phyloP scores from a whole-genome alignment of 1,140 invertebrate species.

The Pogonomyrmex barbatus region DNA sequence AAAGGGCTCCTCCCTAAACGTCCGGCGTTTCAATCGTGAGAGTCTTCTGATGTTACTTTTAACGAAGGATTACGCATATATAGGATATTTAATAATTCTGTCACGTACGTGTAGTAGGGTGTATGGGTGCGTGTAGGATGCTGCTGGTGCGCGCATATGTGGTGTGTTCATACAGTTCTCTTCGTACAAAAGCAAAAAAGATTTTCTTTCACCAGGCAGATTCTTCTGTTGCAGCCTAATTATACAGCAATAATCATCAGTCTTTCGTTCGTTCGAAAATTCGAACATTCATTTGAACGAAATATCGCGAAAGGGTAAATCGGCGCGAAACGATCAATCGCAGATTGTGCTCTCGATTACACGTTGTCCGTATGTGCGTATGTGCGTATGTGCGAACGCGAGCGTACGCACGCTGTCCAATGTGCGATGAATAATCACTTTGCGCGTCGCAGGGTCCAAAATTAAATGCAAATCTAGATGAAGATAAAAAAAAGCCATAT shows the following conservation, averaged over 20 bases:
- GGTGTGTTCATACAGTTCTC: background rate
- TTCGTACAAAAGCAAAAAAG: background rate
- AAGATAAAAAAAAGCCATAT: background rate
- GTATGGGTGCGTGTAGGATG: background rate
- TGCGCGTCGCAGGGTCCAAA: slow-evolving; percentile 49
- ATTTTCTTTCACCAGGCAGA: background rate
- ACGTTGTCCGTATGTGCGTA: background rate
- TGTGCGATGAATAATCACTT: slow-evolving; percentile 46
- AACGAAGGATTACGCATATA: slow-evolving; percentile 28
- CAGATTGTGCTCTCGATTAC: slow-evolving; percentile 13
- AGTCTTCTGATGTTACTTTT: slow-evolving; percentile 56
- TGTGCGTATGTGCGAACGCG: too few relatives aligned
- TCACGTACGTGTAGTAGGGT: slow-evolving; percentile 53
- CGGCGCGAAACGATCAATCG: slow-evolving; percentile 47
- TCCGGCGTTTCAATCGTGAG: slow-evolving; percentile 51
- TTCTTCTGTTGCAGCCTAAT: slow-evolving; percentile 46
- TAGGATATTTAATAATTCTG: slow-evolving; percentile 59
- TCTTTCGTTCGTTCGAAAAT: slow-evolving; percentile 33
- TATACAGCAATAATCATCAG: slow-evolving; percentile 59
- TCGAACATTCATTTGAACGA: background rate
- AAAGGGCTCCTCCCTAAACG: slow-evolving; percentile 44
- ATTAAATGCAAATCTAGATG: slow-evolving; percentile 48
- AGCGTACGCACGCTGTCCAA: slow-evolving; percentile 6
- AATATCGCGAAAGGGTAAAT: slow-evolving; percentile 37
- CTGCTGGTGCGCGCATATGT: background rate